Conservation (phyloP, 2,888 invertebrate species). For the Apamea crenata region DNA sequence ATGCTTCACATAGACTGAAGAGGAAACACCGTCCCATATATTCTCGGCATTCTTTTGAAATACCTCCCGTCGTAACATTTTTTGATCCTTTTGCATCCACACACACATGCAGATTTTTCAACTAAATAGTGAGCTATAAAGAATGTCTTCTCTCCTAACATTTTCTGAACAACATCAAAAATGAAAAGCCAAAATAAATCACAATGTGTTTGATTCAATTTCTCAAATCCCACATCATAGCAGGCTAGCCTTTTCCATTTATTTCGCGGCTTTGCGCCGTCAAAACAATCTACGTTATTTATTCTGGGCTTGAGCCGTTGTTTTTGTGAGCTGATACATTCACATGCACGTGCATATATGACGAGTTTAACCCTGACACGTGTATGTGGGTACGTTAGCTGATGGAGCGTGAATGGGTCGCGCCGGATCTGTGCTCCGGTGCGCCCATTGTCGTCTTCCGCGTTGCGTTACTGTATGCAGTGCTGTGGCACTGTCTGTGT, state of each 20-base stretch:
- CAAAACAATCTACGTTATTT: constrained; percentile 63
- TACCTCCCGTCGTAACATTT: not conserved
- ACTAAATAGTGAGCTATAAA: not conserved
- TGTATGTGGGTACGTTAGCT: constrained; percentile 72
- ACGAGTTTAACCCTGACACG: constrained; percentile 69
- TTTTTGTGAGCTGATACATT: constrained; percentile 45
- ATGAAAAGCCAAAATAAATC: constrained; percentile 57
- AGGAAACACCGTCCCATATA: constrained; percentile 47
- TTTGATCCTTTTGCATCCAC: constrained; percentile 17
- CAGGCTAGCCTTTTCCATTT: constrained; percentile 52
- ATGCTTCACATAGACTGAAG: constrained; percentile 46
- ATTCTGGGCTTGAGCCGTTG: constrained; percentile 40
- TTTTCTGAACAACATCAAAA: constrained; percentile 40
- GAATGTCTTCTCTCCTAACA: constrained; percentile 8
- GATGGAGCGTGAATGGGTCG: constrained; percentile 86
- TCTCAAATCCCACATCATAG: constrained; percentile 47
- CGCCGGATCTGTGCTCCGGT: constrained; percentile 85
- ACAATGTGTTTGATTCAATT: constrained; percentile 56
- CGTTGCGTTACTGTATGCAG: constrained; percentile 73
- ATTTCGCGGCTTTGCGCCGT: constrained; percentile 55
- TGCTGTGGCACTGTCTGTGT: constrained; percentile 24
- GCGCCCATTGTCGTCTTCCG: constrained; percentile 86
- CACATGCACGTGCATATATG: constrained; percentile 45
- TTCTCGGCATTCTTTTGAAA: constrained; percentile 37
- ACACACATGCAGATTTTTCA: constrained; percentile 7